These are phyloP conservation scores for Cerastoderma edule DNA, from an alignment of 2,888 invertebrate genomes.

Conservation along the genomic window DNA sequence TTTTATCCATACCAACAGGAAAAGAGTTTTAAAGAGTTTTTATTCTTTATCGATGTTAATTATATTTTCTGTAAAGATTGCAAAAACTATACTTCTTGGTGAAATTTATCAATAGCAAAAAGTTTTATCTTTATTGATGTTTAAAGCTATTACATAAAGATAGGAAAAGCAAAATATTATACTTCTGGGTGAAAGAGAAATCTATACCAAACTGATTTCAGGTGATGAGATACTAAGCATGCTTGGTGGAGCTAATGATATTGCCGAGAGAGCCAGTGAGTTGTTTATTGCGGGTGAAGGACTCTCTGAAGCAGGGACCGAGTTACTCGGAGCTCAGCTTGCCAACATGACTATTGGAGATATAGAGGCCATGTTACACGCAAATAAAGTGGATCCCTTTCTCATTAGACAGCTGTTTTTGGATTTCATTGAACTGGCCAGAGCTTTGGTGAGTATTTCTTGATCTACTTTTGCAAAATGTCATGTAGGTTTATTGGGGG, in stretches of 20 bases:
- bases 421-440: constrained; percentile 66
- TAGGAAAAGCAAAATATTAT: too few species aligned
- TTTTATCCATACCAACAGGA: background rate
- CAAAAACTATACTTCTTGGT: too few species aligned
- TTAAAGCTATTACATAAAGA: too few species aligned
- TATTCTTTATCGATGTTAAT: too few species aligned
- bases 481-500: too few species aligned
- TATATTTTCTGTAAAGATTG: too few species aligned
- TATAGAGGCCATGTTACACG: constrained; percentile 66
- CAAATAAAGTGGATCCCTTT: constrained; percentile 66
- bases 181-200: too few species aligned
- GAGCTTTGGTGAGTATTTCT: constrained; percentile 63
- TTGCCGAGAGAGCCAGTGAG: constrained; percentile 57
- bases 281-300: constrained; percentile 70
- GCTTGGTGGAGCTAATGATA: constrained; percentile 49
- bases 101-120: too few species aligned
- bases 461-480: too few species aligned
- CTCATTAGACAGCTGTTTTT: constrained; percentile 59
- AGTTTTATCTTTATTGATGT: background rate
- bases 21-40: too few species aligned
- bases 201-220: constrained; percentile 36
- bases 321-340: constrained; percentile 64
- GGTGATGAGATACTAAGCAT: constrained; percentile 54
- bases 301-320: constrained; percentile 61
- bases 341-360: constrained; percentile 74